phyloP scores from a whole-genome alignment of 2,113 vertebrate species.

The Malurus elegans region DNA sequence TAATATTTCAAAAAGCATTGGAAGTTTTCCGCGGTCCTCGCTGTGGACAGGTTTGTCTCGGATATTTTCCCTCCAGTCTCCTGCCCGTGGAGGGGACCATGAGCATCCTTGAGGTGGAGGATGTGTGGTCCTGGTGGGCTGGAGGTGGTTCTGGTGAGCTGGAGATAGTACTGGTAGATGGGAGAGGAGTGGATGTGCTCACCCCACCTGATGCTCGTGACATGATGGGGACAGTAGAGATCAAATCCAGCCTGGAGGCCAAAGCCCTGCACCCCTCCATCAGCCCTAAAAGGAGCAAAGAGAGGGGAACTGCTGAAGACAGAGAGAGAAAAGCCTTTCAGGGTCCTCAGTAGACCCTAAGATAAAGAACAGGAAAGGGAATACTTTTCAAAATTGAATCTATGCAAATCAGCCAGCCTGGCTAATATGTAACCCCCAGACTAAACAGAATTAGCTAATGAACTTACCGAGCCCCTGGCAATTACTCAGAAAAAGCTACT shows the following conservation, averaged over 20 bases:
- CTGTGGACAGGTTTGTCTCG: background rate
- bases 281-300: background rate
- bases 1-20: background rate
- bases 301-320: background rate
- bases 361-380: constrained; percentile 26
- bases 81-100: background rate
- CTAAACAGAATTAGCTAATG: constrained; percentile 60
- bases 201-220: background rate
- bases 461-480: constrained; percentile 38
- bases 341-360: background rate
- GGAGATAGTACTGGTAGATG: background rate
- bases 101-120: background rate
- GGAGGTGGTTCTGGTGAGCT: background rate
- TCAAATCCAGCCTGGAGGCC: background rate
- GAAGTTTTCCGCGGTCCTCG: background rate
- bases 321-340: background rate
- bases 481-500: constrained; percentile 40
- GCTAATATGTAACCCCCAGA: constrained; percentile 33
- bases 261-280: background rate
- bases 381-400: constrained; percentile 27
- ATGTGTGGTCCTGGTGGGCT: background rate
- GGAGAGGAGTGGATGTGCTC: background rate
- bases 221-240: fast-evolving
- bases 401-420: background rate
- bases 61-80: background rate